A percentile compares a stretch with the other conserved stretches of the same genome.
Conservation (phyloP, 30 jellyfish, hydroid and myxozoan genomes). For the Aurelia sp. region DNA sequence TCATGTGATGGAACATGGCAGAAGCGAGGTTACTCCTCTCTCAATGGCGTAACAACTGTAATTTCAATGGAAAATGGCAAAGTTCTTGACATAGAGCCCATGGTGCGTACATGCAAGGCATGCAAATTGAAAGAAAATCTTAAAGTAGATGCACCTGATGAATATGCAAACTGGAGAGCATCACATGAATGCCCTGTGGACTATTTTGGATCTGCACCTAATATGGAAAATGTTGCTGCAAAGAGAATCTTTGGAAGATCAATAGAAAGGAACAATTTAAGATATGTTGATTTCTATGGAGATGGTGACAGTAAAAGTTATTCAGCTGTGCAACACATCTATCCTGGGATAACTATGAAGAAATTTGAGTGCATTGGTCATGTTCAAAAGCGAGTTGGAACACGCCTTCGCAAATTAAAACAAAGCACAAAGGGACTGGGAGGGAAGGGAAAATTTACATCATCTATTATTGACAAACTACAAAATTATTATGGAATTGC, state of each 20-base stretch:
- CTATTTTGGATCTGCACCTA: slow-evolving; percentile 45
- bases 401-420: slow-evolving; percentile 10
- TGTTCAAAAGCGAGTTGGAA: slow-evolving; percentile 36
- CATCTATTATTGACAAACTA: slow-evolving; percentile 53
- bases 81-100: slow-evolving; percentile 19
- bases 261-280: neutral
- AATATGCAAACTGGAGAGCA: slow-evolving; percentile 22
- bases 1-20: slow-evolving; percentile 64
- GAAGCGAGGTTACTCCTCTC: slow-evolving; percentile 20
- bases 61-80: slow-evolving; percentile 38
- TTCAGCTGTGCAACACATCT: slow-evolving; percentile 19
- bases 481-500: slow-evolving; percentile 57
- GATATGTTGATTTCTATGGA: slow-evolving; percentile 34
- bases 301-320: slow-evolving; percentile 69
- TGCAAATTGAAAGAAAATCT: slow-evolving; percentile 14
- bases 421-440: slow-evolving; percentile 35
- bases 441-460: slow-evolving; percentile 34
- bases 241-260: slow-evolving; percentile 20
- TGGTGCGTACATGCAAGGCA: slow-evolving; percentile 8
- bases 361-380: slow-evolving; percentile 54
- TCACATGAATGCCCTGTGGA: slow-evolving; percentile 16
- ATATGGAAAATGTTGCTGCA: too few relatives aligned
- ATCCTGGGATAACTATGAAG: slow-evolving; percentile 15
- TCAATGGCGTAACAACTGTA: neutral
- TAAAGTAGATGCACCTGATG: neutral